Evolutionary conservation across 2,113 vertebrate genomes (phyloP), one percentile per base, ranked within the genome.

Genomic region (Grammomys dolichurus): DNA sequence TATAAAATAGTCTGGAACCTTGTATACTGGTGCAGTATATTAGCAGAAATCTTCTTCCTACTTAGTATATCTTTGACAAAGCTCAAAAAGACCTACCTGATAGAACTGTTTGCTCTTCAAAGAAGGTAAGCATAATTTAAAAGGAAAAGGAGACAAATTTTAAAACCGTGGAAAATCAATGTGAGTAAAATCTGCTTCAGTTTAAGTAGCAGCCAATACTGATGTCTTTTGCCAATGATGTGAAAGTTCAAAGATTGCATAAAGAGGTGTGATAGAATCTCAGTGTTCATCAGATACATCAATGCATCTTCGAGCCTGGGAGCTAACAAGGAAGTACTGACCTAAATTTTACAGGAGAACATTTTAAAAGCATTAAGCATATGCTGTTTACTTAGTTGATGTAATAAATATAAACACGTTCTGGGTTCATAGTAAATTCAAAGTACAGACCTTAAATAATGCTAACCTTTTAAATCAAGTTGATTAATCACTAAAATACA

Each of bases 401-500:
- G 31, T 65, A 97, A 98, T 97, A 98, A 98, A 97, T 97, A 98
- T 26, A 97, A 92, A 75, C 97, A 97, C 91, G 75, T 40, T 97
- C 97, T 91, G 94, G 78, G 75, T 58, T 96, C 96, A 96, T 96
- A 96, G 95, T 97, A 98, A 97, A 98, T 98, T 97, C 96, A 89
- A 98, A 97, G 97, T 96, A 94, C 85, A 97, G 63, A 69, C 90
- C 90, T 98, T 98, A 98, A 98, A 97, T 97, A 98, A 98, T 86
- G 96, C 94, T 91, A 97, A 95, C 88, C 33, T 95, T 98, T 98
- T 98, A 98, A 98, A 98, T 98, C 96, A 98, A 90, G 97, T 97
- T 98, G 98, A 98, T 98, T 98, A 98, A 98, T 98, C 65, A 96
- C 97, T 97, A 72, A 95, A 97, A 98, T 98, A 98, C 97, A 98